These are phyloP conservation scores for Tenthredo scrophulariae DNA, from an alignment of 2,888 invertebrate genomes.

Conservation along the genomic window DNA sequence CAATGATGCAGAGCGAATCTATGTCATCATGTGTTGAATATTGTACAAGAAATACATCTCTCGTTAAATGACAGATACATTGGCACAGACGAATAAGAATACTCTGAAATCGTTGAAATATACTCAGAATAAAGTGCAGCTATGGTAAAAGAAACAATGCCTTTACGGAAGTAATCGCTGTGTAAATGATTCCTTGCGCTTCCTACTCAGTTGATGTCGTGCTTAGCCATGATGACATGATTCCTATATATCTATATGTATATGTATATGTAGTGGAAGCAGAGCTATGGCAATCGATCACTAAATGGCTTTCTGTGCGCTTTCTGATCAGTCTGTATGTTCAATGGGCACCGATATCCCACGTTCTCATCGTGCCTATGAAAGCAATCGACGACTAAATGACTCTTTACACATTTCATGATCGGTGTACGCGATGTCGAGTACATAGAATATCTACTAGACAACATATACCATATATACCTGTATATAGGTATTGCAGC, in stretches of 20 bases:
- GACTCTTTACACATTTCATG: conserved; percentile 47
- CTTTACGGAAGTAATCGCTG: neutral
- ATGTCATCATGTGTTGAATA: neutral
- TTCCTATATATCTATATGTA: neutral
- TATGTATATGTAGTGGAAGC: neutral
- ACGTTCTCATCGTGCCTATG: neutral
- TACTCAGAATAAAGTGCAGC: neutral
- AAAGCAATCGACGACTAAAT: conserved; percentile 36
- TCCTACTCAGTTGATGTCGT: neutral
- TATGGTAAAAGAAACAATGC: neutral
- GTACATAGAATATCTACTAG: neutral
- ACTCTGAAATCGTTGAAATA: neutral
- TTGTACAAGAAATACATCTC: neutral
- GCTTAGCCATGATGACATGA: neutral
- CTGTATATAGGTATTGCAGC: neutral
- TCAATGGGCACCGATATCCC: neutral
- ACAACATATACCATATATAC: neutral
- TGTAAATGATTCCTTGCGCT: neutral
- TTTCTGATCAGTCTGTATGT: conserved; percentile 23
- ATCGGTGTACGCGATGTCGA: conserved; percentile 18
- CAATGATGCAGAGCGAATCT: neutral
- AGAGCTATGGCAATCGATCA: conserved; percentile 18
- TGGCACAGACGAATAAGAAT: neutral
- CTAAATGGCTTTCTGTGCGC: conserved; percentile 26
- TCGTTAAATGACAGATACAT: neutral